Percentiles rank a stretch among this genome's conserved stretches.
phyloP scores from a whole-genome alignment of 2,113 vertebrate genomes.

The Corythoichthys haematopterus region DNA sequence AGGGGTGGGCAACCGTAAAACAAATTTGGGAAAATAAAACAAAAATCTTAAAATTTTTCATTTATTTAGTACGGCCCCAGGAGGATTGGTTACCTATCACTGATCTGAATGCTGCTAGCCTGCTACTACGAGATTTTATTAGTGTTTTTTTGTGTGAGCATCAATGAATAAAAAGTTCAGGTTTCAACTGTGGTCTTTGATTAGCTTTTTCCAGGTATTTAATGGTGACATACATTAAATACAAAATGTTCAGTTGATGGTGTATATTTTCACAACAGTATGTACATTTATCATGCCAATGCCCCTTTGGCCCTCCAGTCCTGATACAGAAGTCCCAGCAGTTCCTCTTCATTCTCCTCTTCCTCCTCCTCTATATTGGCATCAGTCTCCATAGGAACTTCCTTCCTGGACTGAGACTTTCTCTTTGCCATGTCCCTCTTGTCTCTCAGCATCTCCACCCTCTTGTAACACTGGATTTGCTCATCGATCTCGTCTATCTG shows the following conservation, averaged over 20 bases:
- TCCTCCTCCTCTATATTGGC: slow-evolving; percentile 75
- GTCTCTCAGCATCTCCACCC: slow-evolving; percentile 84
- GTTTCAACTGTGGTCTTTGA: background rate
- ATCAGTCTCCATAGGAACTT: slow-evolving; percentile 48
- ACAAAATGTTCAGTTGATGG: slow-evolving; percentile 2
- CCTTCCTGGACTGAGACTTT: slow-evolving; percentile 61
- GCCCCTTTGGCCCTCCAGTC: slow-evolving; percentile 96
- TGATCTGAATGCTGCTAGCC: slow-evolving; percentile 40
- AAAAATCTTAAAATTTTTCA: background rate
- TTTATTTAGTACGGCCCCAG: background rate
- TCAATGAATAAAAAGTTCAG: slow-evolving; percentile 54
- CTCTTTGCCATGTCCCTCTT: slow-evolving; percentile 80
- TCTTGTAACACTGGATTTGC: slow-evolving; percentile 90
- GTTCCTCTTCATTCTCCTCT: slow-evolving; percentile 82
- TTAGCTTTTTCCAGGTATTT: background rate
- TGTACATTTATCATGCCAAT: slow-evolving; percentile 69
- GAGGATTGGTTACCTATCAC: background rate
- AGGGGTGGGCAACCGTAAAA: background rate
- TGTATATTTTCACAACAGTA: background rate
- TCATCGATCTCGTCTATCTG: slow-evolving; percentile 96
- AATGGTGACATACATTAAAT: background rate
- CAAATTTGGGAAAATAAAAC: background rate
- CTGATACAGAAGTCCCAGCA: slow-evolving; percentile 82
- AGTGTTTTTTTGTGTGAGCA: slow-evolving; percentile 56
- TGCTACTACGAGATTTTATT: slow-evolving; percentile 49